Evolutionary conservation across 2,797 vertebrate species (phyloP), one percentile per base, ranked within the genome.

Genomic region (Girardinus metallicus): DNA sequence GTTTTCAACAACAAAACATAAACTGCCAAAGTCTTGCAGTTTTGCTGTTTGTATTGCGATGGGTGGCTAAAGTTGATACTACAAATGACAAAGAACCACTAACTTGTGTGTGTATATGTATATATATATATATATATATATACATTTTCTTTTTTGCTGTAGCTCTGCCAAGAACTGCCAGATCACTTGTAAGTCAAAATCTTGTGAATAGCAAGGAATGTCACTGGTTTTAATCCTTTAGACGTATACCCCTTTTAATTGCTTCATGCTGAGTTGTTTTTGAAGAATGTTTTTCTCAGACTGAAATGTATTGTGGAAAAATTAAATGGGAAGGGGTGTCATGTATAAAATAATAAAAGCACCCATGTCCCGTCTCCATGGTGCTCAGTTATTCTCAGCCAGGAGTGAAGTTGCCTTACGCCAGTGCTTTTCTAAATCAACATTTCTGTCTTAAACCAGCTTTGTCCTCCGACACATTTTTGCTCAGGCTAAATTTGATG

Each of bases 401-500:
- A 81, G 57, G 78, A 92, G 78, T 47, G 75, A 71, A 73, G 89
- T 57, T 46, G 39, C 82, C 83, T 92, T 66, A 94, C 94, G 91
- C 87, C 88, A 79, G 81, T 92, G 91, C 87, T 90, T 85, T 44
- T 87, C 89, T 92, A 94, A 95, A 94, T 93, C 86, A 51, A 83
- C 92, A 89, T 75, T 85, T 85, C 86, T 89, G 91, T 82, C 82
- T 44, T 81, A 83, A 86, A 87, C 47, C 78, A 80, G 79, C 89
- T 86, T 87, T 64, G 74, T 81, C 92, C 85, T 93, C 73, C 77
- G 90, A 83, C 80, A 88, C 89, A 89, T 87, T 81, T 81, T 77
- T 84, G 87, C 90, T 82, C 72, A 79, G 89, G 90, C 90, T 90
- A 74, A 21, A 92, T 94, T 94, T 95, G 94, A 96, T 95, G 95